Evolutionary conservation across 2,888 invertebrate species (phyloP).

Genomic region (Drosophila tanythrix): DNA sequence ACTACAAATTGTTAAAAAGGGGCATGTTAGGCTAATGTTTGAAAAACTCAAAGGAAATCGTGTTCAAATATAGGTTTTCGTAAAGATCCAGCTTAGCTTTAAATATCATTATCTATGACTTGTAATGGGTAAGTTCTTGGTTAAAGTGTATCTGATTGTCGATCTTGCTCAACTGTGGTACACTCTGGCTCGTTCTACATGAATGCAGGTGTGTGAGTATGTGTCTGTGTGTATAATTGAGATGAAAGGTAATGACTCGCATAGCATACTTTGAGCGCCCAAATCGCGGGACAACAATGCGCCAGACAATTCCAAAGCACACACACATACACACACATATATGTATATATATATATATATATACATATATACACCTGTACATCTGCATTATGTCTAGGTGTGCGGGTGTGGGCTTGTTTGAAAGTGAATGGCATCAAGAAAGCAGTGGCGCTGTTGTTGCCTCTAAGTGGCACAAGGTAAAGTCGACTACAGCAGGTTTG

Average conservation of each 20-base stretch:
- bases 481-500: slow-evolving; percentile 48
- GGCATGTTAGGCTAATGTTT: neutral
- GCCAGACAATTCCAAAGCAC: slow-evolving; percentile 67
- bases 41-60: neutral
- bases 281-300: slow-evolving; percentile 74
- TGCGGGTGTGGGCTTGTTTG: slow-evolving; percentile 17
- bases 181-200: neutral
- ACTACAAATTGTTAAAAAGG: neutral
- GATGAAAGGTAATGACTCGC: slow-evolving; percentile 80
- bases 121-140: neutral
- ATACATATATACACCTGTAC: slow-evolving; percentile 8
- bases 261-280: slow-evolving; percentile 74
- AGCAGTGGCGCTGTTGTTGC: slow-evolving; percentile 55
- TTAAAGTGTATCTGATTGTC: neutral
- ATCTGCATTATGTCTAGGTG: slow-evolving; percentile 23
- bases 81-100: neutral
- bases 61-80: neutral
- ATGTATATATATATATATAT: slow-evolving; percentile 5
- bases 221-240: slow-evolving; percentile 67
- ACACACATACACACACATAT: slow-evolving; percentile 28
- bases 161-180: neutral
- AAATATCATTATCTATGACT: neutral
- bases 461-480: slow-evolving; percentile 80
- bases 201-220: slow-evolving; percentile 2
- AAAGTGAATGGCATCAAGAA: slow-evolving; percentile 68